A percentile compares a stretch with the other conserved stretches of the same genome.
These are phyloP conservation scores for Aurelia aurita DNA, from an alignment of 30 jellyfish, hydroid and myxozoan genomes.

Conservation along the genomic window DNA sequence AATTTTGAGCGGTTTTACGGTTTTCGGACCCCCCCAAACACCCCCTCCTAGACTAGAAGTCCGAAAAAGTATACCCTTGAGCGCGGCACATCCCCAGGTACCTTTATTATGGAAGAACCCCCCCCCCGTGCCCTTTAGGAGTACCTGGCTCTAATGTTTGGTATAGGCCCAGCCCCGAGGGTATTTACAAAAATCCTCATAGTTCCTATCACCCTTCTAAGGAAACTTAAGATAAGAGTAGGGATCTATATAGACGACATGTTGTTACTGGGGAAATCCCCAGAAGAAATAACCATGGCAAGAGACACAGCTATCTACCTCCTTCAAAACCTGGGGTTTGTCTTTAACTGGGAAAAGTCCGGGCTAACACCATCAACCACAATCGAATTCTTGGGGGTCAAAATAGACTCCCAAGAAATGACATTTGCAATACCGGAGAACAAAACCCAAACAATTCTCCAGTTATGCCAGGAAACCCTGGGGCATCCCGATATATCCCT, in stretches of 20 bases:
- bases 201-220: not conserved
- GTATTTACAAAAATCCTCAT: not conserved
- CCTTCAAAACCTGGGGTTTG: not conserved
- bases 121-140: too few relatives aligned
- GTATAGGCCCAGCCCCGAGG: not conserved
- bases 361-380: constrained; percentile 20
- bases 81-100: too few relatives aligned
- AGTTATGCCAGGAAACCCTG: constrained; percentile 46
- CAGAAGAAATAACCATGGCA: constrained; percentile 15
- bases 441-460: constrained; percentile 5
- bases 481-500: constrained; percentile 1
- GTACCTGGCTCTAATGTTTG: not conserved
- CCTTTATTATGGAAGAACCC: too few relatives aligned
- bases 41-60: too few relatives aligned
- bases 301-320: constrained; percentile 1
- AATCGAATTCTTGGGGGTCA: constrained; percentile 41
- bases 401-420: constrained; percentile 15
- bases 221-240: not conserved
- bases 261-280: constrained; percentile 22
- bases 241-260: constrained; percentile 52
- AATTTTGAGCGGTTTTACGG: too few relatives aligned
- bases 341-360: not conserved
- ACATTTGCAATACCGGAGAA: constrained; percentile 7
- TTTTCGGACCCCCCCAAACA: too few relatives aligned
- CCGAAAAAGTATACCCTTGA: too few relatives aligned